Conservation (phyloP, 2,888 invertebrate species). For the Adineta ricciae region DNA sequence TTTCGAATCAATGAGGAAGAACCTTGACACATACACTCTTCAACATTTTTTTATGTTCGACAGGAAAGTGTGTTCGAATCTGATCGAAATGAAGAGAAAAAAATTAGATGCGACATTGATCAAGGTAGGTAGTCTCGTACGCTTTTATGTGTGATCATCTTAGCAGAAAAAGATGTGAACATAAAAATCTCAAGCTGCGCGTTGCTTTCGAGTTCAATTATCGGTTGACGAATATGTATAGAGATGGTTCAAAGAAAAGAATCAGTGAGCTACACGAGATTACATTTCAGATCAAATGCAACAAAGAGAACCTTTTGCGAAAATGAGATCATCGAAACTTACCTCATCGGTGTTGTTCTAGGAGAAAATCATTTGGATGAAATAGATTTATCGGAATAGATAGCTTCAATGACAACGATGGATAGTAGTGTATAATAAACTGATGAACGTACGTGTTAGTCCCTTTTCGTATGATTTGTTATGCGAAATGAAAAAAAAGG, state of each 20-base stretch:
- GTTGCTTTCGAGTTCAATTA: neutral
- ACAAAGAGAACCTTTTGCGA: neutral
- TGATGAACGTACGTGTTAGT: neutral
- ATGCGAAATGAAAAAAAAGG: neutral
- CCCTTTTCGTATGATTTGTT: neutral
- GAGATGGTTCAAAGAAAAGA: neutral
- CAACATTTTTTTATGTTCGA: neutral
- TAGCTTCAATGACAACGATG: slow-evolving; percentile 7
- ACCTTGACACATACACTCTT: neutral
- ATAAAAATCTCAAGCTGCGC: neutral
- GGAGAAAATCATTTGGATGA: neutral
- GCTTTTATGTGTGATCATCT: neutral
- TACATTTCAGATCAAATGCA: neutral
- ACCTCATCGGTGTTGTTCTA: neutral
- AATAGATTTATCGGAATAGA: neutral
- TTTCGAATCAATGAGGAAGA: slow-evolving; percentile 12
- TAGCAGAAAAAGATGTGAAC: neutral
- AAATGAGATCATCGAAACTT: neutral
- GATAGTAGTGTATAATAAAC: neutral
- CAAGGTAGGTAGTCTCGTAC: neutral
- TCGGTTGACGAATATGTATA: neutral
- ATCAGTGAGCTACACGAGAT: neutral
- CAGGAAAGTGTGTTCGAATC: neutral
- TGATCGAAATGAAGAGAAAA: neutral
- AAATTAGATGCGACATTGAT: slow-evolving; percentile 4